Percentiles rank a stretch among this genome's conserved stretches.
These are phyloP conservation scores for Parus major DNA, from an alignment of 2,113 vertebrate species.

Conservation along the genomic window DNA sequence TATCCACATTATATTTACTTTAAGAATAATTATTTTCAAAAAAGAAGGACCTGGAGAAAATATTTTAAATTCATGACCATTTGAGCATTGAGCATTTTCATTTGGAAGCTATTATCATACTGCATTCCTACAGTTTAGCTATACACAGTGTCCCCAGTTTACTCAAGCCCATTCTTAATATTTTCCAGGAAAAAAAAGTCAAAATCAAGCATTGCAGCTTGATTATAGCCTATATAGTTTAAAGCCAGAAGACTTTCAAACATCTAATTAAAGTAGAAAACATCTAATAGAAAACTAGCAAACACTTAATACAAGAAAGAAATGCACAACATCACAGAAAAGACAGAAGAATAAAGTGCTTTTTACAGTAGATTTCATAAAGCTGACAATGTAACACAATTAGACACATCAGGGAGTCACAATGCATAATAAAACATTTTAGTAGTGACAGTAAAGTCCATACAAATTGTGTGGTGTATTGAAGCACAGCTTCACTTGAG, in stretches of 20 bases:
- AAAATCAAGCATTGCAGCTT: neutral
- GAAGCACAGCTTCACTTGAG: conserved; percentile 11
- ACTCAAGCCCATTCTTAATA: conserved; percentile 15
- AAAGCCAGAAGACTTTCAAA: conserved; percentile 51
- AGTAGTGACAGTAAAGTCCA: conserved; percentile 45
- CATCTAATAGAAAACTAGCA: conserved; percentile 57
- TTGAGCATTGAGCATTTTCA: neutral
- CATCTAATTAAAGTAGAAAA: conserved; percentile 70
- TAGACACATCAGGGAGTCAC: conserved; percentile 66
- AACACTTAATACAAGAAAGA: conserved; percentile 59
- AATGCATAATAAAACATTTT: conserved; percentile 37
- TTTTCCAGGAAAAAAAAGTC: conserved; percentile 12
- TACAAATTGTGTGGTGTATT: conserved; percentile 5
- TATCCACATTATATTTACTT: neutral
- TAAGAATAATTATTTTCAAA: neutral
- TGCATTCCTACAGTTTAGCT: neutral
- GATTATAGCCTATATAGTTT: conserved; percentile 28
- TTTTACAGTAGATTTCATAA: conserved; percentile 68
- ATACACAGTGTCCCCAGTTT: neutral
- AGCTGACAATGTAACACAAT: conserved; percentile 64
- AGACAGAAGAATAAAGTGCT: conserved; percentile 57
- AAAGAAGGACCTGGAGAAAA: neutral
- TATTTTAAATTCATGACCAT: neutral
- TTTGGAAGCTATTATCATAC: neutral
- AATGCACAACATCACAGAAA: conserved; percentile 36